phyloP scores from a whole-genome alignment of 2,113 vertebrate genomes.

The Vimba vimba region DNA sequence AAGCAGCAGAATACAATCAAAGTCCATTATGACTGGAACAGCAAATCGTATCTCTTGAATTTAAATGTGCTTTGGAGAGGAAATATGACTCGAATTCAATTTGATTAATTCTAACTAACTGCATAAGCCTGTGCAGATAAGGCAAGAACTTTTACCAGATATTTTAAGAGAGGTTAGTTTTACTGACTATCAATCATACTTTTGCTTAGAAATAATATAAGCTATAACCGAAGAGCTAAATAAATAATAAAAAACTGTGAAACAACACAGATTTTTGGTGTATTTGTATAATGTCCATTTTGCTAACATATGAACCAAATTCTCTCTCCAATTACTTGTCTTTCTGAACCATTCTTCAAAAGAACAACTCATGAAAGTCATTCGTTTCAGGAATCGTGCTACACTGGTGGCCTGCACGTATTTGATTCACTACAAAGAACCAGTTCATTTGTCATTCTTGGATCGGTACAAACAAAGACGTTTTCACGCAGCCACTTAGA shows the following conservation, averaged over 20 bases:
- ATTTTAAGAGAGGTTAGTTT: background rate
- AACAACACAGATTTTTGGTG: background rate
- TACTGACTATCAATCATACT: background rate
- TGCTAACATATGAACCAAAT: background rate
- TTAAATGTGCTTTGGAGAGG: constrained; percentile 43
- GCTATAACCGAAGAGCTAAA: background rate
- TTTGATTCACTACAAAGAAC: background rate
- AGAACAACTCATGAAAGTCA: background rate
- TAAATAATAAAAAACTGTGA: background rate
- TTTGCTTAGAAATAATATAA: background rate
- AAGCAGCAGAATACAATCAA: constrained; percentile 40
- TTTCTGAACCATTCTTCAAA: background rate
- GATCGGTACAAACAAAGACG: background rate
- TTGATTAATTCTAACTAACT: constrained; percentile 36
- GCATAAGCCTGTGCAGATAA: background rate
- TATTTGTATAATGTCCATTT: background rate
- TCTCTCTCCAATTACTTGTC: background rate
- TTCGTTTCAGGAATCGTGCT: background rate
- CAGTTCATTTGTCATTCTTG: background rate
- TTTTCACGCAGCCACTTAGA: background rate
- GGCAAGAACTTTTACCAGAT: background rate
- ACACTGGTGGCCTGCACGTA: background rate
- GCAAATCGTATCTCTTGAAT: constrained; percentile 41
- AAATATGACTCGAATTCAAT: constrained; percentile 45
- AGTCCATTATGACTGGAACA: constrained; percentile 39